Percentiles rank a stretch among this genome's conserved stretches.
These are phyloP conservation scores for Aphelocoma coerulescens DNA, from an alignment of 2,113 vertebrate genomes.

Conservation along the genomic window DNA sequence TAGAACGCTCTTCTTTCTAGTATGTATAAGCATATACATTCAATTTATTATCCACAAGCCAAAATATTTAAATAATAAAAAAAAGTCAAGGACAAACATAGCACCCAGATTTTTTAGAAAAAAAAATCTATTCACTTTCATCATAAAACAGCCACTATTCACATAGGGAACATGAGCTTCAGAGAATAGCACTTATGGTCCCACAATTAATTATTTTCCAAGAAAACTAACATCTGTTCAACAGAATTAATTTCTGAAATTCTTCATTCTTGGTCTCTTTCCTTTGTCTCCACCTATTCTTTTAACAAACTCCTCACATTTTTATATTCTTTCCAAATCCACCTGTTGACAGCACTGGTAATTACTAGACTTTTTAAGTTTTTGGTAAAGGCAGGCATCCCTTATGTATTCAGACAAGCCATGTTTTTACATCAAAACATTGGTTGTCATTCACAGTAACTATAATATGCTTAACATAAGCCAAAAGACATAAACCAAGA, in stretches of 20 bases:
- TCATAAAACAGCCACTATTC: neutral
- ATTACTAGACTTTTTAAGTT: neutral
- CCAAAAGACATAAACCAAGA: neutral
- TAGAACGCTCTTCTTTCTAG: neutral
- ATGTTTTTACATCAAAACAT: neutral
- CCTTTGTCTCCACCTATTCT: neutral
- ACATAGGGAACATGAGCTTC: neutral
- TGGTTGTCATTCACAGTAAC: neutral
- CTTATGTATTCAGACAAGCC: neutral
- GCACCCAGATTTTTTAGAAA: neutral
- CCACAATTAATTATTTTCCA: neutral
- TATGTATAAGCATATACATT: neutral
- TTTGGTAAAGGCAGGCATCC: neutral
- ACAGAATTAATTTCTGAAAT: neutral
- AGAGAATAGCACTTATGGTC: neutral
- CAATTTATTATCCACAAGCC: neutral
- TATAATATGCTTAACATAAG: neutral
- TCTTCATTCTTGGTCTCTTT: neutral
- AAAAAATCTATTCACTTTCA: neutral
- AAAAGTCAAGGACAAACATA: neutral
- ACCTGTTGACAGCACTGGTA: neutral
- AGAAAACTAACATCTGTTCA: accelerated
- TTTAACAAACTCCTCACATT: neutral
- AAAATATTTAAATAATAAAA: neutral
- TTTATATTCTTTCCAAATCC: neutral